Percentiles rank a stretch among this genome's conserved stretches.
phyloP scores from a whole-genome alignment of 2,888 invertebrate genomes.

The Hemaris fuciformis region DNA sequence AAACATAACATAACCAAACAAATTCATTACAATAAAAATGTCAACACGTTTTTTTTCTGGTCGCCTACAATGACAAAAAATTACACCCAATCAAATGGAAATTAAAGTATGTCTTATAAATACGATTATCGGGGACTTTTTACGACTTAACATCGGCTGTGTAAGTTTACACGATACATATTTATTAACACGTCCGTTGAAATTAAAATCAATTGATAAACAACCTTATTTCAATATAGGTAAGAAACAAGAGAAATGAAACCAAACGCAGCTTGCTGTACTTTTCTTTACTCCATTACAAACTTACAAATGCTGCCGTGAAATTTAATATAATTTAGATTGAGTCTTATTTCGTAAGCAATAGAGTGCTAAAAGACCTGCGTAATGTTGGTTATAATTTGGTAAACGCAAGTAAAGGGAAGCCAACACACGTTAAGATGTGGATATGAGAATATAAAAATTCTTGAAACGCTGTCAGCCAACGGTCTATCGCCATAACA shows the following conservation, averaged over 20 bases:
- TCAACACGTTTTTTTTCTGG: slow-evolving; percentile 43
- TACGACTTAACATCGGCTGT: slow-evolving; percentile 70
- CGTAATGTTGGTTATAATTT: not conserved
- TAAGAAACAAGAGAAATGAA: slow-evolving; percentile 32
- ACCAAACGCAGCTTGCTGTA: slow-evolving; percentile 41
- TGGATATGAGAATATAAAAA: slow-evolving; percentile 80
- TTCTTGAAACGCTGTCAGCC: slow-evolving; percentile 72
- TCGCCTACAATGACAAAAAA: slow-evolving; percentile 46
- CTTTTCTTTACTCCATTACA: slow-evolving; percentile 42
- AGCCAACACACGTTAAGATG: slow-evolving; percentile 72
- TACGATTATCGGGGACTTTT: slow-evolving; percentile 67
- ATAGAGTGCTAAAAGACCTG: not conserved
- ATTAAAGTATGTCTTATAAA: slow-evolving; percentile 73
- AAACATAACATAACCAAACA: slow-evolving; percentile 41
- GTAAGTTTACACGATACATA: slow-evolving; percentile 39
- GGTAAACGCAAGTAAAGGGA: slow-evolving; percentile 50
- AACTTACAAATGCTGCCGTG: slow-evolving; percentile 19
- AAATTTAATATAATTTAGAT: slow-evolving; percentile 18
- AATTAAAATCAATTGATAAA: slow-evolving; percentile 22
- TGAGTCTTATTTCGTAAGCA: slow-evolving; percentile 24
- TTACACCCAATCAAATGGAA: slow-evolving; percentile 64
- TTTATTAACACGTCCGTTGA: slow-evolving; percentile 26
- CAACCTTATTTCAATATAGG: slow-evolving; percentile 30
- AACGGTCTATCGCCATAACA: slow-evolving; percentile 74
- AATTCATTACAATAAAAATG: slow-evolving; percentile 76